phyloP scores from a whole-genome alignment of 2,113 vertebrate genomes.

The Percopsis transmontana region DNA sequence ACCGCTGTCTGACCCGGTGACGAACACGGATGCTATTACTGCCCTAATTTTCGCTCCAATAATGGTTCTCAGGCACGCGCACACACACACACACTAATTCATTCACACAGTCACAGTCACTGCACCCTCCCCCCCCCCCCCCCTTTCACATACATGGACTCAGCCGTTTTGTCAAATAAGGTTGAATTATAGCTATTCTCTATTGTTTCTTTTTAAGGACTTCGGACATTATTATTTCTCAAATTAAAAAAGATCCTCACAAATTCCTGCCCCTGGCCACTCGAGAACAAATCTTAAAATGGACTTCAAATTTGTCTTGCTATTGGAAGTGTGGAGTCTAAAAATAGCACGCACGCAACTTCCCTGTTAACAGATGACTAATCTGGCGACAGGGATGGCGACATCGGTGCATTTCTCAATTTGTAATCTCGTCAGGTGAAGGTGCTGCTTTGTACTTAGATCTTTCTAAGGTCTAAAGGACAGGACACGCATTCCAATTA shows the following conservation, averaged over 20 bases:
- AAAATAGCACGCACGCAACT: slow-evolving; percentile 32
- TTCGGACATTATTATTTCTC: slow-evolving; percentile 30
- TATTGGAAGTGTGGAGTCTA: slow-evolving; percentile 12
- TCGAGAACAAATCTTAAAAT: slow-evolving; percentile 40
- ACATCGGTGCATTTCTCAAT: slow-evolving; percentile 55
- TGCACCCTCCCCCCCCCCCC: background rate
- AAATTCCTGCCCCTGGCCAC: slow-evolving; percentile 26
- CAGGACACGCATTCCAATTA: slow-evolving; percentile 68
- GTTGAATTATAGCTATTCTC: slow-evolving; percentile 33
- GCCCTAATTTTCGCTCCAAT: slow-evolving; percentile 54
- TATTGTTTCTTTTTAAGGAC: slow-evolving; percentile 31
- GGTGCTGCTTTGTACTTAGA: slow-evolving; percentile 64
- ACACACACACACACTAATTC: background rate
- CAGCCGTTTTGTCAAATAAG: slow-evolving; percentile 27
- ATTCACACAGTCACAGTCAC: background rate
- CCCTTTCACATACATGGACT: background rate
- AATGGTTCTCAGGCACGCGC: slow-evolving; percentile 41
- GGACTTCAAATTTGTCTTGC: slow-evolving; percentile 49
- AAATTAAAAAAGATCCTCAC: slow-evolving; percentile 11
- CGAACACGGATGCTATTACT: slow-evolving; percentile 31
- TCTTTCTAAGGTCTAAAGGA: slow-evolving; percentile 68
- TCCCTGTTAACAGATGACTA: slow-evolving; percentile 52
- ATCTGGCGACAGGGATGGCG: slow-evolving; percentile 53
- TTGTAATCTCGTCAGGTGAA: slow-evolving; percentile 70
- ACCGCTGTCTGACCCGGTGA: slow-evolving; percentile 31